Base-by-base conservation (phyloP, 2,888 invertebrate genomes). In the Gibbula magus region DNA sequence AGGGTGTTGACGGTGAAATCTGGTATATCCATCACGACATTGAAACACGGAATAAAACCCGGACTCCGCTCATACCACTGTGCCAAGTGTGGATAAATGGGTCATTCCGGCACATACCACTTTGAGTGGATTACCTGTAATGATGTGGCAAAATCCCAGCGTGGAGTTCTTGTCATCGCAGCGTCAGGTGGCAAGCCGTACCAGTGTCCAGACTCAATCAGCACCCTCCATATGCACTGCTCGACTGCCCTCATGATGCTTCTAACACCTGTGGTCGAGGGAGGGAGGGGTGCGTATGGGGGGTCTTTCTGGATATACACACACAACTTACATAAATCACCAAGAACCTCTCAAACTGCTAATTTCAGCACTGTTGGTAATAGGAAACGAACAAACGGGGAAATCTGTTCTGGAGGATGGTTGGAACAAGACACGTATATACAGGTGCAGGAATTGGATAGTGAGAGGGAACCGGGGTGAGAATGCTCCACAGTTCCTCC, bases 261-360 rank as follows among this genome's bases (percentile, higher is more conserved):
- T 70, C 39, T 70, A 35, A 70, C 70, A 70, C 70, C 70, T 70
- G 70, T 70, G 70, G n/a, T 5, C n/a, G 35, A 70, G 22, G 39
- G 35, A 39, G 70, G 35, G 35, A 70, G 70, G 20, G 45, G 13
- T 13, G 45, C 45, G 10, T 4, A n/a, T 35, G 70, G 70, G 20
- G 29, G 70, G 70, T 20, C 70, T 35, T 20, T 8, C 70, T 35
- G 13, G 20, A 70, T 32, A 70, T 70, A 70, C 70, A 32, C 70
- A 70, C 70, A 70, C 35, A 70, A 70, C 70, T 70, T 70, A 39
- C 70, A 70, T 70, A 70, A 70, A 70, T 70, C 70, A 70, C 70
- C 20, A 18, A 20, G 70, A 32, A 32, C 35, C 70, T 70, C 70
- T 70, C 70, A 70, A 70, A 70, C 70, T 35, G 70, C 70, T 70